A percentile compares a stretch with the other conserved stretches of the same genome.
phyloP scores from a whole-genome alignment of 2,113 vertebrate genomes.

The Rafetus swinhoei region DNA sequence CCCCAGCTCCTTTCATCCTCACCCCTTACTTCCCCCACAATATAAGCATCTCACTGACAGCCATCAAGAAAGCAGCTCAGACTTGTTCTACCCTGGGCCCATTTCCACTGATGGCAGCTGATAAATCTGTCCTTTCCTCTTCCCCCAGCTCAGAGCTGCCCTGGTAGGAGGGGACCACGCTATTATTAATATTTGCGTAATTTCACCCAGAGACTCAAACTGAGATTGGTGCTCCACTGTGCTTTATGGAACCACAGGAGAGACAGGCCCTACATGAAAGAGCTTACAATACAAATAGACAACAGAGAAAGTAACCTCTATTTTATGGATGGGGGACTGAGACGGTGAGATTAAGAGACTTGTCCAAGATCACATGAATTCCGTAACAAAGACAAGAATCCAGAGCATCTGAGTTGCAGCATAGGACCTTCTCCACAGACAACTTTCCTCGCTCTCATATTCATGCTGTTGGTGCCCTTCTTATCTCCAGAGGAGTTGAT shows the following conservation, averaged over 20 bases:
- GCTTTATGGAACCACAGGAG: background rate
- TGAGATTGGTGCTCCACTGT: background rate
- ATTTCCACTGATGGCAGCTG: background rate
- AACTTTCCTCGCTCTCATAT: no score
- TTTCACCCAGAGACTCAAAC: background rate
- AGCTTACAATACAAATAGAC: no score
- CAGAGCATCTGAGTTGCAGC: no score
- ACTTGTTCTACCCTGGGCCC: accelerated
- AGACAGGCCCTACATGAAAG: no score
- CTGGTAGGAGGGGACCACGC: background rate
- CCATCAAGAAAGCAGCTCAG: background rate
- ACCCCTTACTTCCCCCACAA: background rate
- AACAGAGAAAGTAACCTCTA: no score
- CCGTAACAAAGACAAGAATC: no score
- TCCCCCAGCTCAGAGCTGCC: background rate
- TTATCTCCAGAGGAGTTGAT: no score
- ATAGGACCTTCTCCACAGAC: no score
- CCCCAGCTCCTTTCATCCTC: background rate
- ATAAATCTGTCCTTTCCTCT: background rate
- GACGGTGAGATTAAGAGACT: no score
- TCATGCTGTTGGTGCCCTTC: no score
- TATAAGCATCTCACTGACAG: accelerated
- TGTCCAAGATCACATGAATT: no score
- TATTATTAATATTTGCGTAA: background rate
- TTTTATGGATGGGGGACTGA: no score